Conservation (phyloP, 35 echinoderm and acorn worm species). For the Chiridota heheva region DNA sequence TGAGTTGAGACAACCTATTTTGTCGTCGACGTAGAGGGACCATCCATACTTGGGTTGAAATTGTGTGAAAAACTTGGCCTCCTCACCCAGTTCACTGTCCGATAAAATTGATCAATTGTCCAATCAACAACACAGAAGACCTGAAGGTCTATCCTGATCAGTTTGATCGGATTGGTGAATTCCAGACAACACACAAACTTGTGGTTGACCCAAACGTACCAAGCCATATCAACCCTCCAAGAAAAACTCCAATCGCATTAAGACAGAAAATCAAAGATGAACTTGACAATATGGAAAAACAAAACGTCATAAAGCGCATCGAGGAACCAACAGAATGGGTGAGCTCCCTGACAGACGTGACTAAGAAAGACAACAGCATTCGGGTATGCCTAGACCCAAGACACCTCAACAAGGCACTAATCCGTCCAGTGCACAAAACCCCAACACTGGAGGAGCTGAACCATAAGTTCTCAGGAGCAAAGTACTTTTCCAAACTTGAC, state of each 20-base stretch:
- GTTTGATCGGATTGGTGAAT: constrained; percentile 8
- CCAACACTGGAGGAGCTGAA: constrained; percentile 40
- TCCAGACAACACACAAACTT: constrained; percentile 2
- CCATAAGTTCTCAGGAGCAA: constrained; percentile 5
- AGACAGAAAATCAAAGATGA: constrained; percentile 36
- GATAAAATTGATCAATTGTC: background rate
- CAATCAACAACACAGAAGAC: constrained; percentile 14
- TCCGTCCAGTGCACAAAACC: background rate
- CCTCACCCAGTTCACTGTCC: background rate
- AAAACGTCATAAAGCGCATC: constrained; percentile 14
- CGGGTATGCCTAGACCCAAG: constrained; percentile 40
- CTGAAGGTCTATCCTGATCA: background rate
- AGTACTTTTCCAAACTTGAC: constrained; percentile 42
- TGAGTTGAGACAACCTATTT: background rate
- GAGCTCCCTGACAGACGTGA: constrained; percentile 17
- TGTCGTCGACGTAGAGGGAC: constrained; percentile 27
- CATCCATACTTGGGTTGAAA: constrained; percentile 3
- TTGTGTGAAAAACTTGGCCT: background rate
- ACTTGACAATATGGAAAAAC: constrained; percentile 13
- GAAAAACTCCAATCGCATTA: constrained; percentile 35
- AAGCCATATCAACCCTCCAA: constrained; percentile 12
- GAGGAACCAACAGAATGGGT: constrained; percentile 43
- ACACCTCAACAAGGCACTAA: constrained; percentile 23
- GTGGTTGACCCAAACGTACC: constrained; percentile 18
- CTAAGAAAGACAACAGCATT: constrained; percentile 24